Base-by-base conservation (phyloP, 2,888 invertebrate species). In the Hypena proboscidalis region DNA sequence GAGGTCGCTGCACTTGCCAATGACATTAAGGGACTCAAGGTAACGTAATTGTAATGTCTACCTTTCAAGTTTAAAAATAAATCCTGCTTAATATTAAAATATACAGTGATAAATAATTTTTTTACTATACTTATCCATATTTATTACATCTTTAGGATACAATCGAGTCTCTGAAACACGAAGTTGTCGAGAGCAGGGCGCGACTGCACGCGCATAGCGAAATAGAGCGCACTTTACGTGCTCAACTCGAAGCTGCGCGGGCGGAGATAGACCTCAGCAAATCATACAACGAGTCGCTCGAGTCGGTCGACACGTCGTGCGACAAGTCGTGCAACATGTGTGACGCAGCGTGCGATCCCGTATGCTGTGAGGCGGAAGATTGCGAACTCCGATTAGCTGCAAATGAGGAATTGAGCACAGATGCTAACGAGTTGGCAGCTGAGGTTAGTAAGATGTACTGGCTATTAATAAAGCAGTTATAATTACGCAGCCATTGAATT, bases 21-120 rank as follows among this genome's bases (percentile, higher is more conserved):
- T 53, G 90, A 90, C 56, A 85, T 91, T 42, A 90, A 85, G 67
- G 89, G 80, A 40, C 81, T 91, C 40, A 91, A 91, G 83, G 91
- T 90, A 64, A 55, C 2, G n/a, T 6, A n/a, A 36, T 32, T 20
- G n/a, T 43, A 34, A 50, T 41, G 20, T 26, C 8, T 38, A 34
- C 23, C 42, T 38, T 41, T 30, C 3, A 7, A 29, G 21, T 39
- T 30, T 23, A 23, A 26, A 27, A 50, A 44, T 42, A 50, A 31
- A 25, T 34, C 4, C 22, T 17, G 20, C 37, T 60, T 41, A 43
- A 25, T 47, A 57, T 57, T 42, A 13, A 23, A 8, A 20, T 25
- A 23, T 11, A 17, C 20, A 38, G 3, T 17, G 17, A 17, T 5
- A 17, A 17, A 4, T 3, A 17, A 17, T 4, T 5, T 4, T 17